Evolutionary conservation across 2,888 invertebrate species (phyloP), one percentile per base, ranked within the genome.

Genomic region (Dermolepida albohirtum): DNA sequence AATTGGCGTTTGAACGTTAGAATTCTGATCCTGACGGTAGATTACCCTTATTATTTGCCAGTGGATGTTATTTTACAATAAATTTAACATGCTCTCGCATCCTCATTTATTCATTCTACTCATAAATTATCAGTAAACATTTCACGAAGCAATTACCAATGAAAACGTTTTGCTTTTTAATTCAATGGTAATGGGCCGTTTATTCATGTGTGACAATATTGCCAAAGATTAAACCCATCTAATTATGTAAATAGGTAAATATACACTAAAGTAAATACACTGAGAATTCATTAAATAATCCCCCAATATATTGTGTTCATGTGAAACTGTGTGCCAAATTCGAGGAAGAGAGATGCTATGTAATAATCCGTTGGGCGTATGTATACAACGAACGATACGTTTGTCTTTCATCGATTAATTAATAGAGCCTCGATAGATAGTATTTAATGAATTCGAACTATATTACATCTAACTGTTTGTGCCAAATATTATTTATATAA

Each of bases 251-350:
- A 14, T 47, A 47, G 22, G 4, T 22, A 22, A 22, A n/a, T 29
- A 6, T 29, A 29, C 6, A 34, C 6, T 34, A 34, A 34, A 34
- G 34, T 6, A 34, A 34, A 34, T 34, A 34, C 2, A 34, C 34
- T 34, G 34, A 34, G 34, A 34, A 34, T 44, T 47, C 29, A 22
- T 40, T 44, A 59, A 27, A 27, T 47, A 44, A 44, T 16, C 11
- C 44, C 40, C 55, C 44, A 16, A 27, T 14, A 10, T 41, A 44
- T 27, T 59, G 59, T 59, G 59, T 59, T 59, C 59, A 59, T 29
- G 59, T 59, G 59, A 59, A 59, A 59, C 59, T 59, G 12, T 57
- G 57, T 59, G 59, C 59, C 59, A 59, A 59, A 59, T 43, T 59
- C 59, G 10, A 44, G 27, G 12, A 44, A 29, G 12, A 22, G 11